Base-by-base conservation (phyloP, 1,140 invertebrate genomes). In the Rhagoletis zephyria region DNA sequence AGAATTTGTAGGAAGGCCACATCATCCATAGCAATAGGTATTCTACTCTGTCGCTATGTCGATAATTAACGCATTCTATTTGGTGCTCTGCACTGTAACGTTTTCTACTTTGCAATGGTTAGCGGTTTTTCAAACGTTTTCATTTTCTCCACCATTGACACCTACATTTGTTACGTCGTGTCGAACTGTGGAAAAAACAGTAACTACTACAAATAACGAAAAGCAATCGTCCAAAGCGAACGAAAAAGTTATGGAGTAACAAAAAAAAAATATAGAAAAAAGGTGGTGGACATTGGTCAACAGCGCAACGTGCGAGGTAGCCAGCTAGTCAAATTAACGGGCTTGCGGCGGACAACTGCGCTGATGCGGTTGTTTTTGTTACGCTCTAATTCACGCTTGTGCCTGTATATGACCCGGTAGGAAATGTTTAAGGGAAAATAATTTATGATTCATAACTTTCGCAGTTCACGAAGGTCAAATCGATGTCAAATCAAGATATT, bases 351-450 rank as follows among this genome's bases (percentile, higher is more conserved):
- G 40, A n/a, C 45, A 10, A n/a, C 16, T 74, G 42, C 19, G 42
- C 45, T 74, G 70, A 45, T 74, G 70, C 70, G 70, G 70, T 74
- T 74, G 70, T 16, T 74, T 74, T 48, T 89, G 90, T 91, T 90
- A 89, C 90, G 90, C 90, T 91, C 90, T 90, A 91, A 88, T 90
- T 91, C 89, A 89, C 89, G 61, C 30, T 30, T 30, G 30, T 30
- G 30, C 30, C 30, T 30, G 30, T 30, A 30, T 30, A 30, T 30
- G 30, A 30, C 30, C 30, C 30, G 30, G 30, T 30, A 30, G 30
- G 30, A 30, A 30, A 30, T 30, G 30, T 30, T 30, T 30, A 30
- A 30, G 0, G 30, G 30, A 30, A 30, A 30, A 30, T 0, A 30
- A 30, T 30, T 30, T 30, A 30, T 30, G 30, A 30, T 30, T 30